Evolutionary conservation across 2,113 vertebrate species (phyloP).

Genomic region (Peucedramus taeniatus): DNA sequence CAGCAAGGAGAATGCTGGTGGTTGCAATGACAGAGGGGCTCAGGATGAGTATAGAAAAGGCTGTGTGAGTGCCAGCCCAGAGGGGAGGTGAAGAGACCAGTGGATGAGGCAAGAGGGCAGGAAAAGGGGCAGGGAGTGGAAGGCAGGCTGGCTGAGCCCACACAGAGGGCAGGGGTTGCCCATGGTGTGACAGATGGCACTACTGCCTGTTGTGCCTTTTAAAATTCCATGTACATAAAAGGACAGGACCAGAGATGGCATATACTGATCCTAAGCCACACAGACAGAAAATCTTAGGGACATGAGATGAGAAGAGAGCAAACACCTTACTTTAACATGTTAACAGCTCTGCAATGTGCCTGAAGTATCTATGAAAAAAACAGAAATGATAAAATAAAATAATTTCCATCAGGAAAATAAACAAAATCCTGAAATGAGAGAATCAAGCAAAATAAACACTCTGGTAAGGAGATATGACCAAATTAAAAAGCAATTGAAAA

Average conservation of each 20-base stretch:
- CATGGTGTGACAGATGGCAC: background rate
- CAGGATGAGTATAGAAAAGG: rapidly evolving
- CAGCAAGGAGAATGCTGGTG: background rate
- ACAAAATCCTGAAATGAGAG: background rate
- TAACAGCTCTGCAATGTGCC: background rate
- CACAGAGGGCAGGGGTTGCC: rapidly evolving
- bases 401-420: background rate
- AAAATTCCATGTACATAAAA: background rate
- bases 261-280: background rate
- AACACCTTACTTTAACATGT: background rate
- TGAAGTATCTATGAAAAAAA: background rate
- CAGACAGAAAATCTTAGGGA: background rate
- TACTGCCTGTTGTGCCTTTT: background rate
- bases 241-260: background rate
- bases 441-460: background rate
- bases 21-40: too few species aligned
- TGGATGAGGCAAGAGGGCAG: background rate
- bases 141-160: background rate
- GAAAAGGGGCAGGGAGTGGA: background rate
- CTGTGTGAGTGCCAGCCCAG: background rate
- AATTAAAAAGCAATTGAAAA: background rate
- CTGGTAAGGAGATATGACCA: background rate
- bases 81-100: too few species aligned
- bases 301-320: background rate
- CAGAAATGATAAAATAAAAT: background rate